phyloP scores from a whole-genome alignment of 2,888 invertebrate genomes.

The Laothoe populi region DNA sequence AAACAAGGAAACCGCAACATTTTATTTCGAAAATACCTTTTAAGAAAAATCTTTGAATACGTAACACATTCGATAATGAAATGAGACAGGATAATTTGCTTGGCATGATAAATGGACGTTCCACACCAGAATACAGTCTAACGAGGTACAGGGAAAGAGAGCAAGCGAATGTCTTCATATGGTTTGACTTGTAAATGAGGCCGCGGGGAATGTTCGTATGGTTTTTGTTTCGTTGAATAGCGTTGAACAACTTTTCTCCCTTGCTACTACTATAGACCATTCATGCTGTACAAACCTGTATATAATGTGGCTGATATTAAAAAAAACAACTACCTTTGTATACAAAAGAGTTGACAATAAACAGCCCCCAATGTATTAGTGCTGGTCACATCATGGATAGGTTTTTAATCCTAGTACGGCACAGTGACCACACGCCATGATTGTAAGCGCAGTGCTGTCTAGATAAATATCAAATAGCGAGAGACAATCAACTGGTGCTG shows the following conservation, averaged over 20 bases:
- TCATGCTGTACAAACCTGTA: no score
- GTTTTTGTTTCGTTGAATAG: not conserved
- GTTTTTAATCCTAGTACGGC: no score
- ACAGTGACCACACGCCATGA: no score
- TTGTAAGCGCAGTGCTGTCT: no score
- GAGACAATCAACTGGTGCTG: no score
- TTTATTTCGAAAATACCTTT: not conserved
- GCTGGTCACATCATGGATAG: no score
- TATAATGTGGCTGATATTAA: no score
- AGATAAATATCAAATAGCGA: no score
- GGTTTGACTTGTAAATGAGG: conserved; percentile 13
- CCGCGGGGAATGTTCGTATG: conserved; percentile 5
- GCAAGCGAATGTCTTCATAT: conserved; percentile 14
- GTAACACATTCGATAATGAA: conserved; percentile 32
- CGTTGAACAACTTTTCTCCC: not conserved
- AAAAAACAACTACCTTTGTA: no score
- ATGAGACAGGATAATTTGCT: conserved; percentile 22
- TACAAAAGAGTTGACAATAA: no score
- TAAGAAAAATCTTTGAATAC: not conserved
- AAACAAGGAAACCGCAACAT: not conserved
- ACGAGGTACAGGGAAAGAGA: not conserved
- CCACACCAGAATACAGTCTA: not conserved
- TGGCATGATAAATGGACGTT: conserved; percentile 11
- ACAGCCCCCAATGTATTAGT: no score
- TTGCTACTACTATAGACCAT: no score